Conservation (phyloP, 2,113 vertebrate genomes). For the Apistogramma diplotaenia region DNA sequence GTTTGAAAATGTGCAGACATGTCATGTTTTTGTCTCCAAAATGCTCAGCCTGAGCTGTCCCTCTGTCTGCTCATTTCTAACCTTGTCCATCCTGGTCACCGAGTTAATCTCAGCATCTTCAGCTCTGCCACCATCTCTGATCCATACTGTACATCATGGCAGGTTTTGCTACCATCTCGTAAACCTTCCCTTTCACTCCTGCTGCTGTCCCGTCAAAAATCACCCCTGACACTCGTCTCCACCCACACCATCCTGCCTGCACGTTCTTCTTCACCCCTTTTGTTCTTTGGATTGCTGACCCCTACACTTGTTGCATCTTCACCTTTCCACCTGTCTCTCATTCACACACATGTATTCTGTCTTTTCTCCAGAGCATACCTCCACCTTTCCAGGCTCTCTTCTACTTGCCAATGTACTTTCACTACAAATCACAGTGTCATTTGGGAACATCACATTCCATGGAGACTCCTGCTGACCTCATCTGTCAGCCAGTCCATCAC, state of each 20-base stretch:
- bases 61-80: too few relatives aligned
- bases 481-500: background rate
- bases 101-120: too few relatives aligned
- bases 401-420: rapidly evolving
- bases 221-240: background rate
- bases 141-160: too few relatives aligned
- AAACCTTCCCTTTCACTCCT: too few relatives aligned
- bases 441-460: background rate
- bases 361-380: background rate
- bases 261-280: background rate
- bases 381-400: background rate
- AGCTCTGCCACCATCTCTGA: too few relatives aligned
- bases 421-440: too few relatives aligned
- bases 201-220: rapidly evolving
- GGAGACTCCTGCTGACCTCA: background rate
- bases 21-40: too few relatives aligned
- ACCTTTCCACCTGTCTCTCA: background rate
- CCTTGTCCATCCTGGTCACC: too few relatives aligned
- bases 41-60: too few relatives aligned
- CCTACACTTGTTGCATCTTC: background rate
- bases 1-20: too few relatives aligned
- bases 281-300: background rate
- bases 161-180: too few relatives aligned
- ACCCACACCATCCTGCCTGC: background rate
- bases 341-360: background rate